phyloP scores from a whole-genome alignment of 2,797 vertebrate species.

The Gallinago solitaria region DNA sequence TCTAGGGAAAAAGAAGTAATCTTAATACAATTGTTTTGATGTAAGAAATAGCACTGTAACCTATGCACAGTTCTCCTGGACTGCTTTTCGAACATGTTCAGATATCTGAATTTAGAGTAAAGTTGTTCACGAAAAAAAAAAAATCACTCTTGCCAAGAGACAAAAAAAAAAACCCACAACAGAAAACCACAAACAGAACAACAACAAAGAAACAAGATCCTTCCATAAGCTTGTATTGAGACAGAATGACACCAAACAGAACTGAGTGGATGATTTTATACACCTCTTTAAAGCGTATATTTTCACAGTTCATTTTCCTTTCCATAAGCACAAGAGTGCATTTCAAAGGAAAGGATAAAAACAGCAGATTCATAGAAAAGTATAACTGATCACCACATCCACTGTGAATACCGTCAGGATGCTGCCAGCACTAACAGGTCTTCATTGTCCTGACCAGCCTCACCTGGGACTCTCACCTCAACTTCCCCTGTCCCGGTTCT shows the following conservation, averaged over 20 bases:
- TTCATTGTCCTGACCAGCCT: not conserved
- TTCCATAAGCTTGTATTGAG: not conserved
- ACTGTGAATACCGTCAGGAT: not conserved
- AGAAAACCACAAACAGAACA: not conserved
- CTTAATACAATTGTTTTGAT: not conserved
- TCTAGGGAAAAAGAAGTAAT: not conserved
- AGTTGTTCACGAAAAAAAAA: not conserved
- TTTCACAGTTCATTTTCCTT: not conserved
- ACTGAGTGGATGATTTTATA: not conserved
- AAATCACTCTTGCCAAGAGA: not conserved
- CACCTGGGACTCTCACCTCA: accelerated
- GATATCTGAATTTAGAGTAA: not conserved
- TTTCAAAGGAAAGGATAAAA: not conserved
- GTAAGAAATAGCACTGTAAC: not conserved
- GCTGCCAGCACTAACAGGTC: not conserved
- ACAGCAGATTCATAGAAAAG: not conserved
- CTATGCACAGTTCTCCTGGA: not conserved
- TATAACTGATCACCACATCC: not conserved
- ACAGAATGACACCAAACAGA: not conserved
- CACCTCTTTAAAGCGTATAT: not conserved
- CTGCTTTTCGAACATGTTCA: not conserved
- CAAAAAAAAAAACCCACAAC: not conserved
- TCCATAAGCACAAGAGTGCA: not conserved
- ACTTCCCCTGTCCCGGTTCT: accelerated
- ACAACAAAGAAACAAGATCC: not conserved